Base-by-base conservation (phyloP, 2,113 vertebrate species). In the Dinomys branickii region DNA sequence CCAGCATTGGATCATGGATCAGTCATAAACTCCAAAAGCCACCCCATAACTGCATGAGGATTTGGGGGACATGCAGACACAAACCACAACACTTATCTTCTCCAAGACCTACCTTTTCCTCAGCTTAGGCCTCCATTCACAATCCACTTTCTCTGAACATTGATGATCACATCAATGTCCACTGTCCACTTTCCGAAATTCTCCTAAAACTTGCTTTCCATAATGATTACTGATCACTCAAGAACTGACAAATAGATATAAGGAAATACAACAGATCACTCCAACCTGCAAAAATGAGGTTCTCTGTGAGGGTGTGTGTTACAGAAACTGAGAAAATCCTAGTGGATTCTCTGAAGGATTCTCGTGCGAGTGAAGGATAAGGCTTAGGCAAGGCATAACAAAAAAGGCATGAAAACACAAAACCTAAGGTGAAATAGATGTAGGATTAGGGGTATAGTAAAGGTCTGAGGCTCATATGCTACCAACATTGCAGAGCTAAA, bases 281-380 rank as follows among this genome's bases (percentile, higher is more conserved):
- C 52, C 85, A n/a, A 78, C 30, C 24, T 95, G n/a, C 38, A 93
- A 56, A 58, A 24, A 92, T 88, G 44, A 91, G 54, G 65, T 73
- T 52, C 91, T 88, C 88, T 41, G 11, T 35, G 58, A 82, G 41
- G 28, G 33, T n/a, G 6, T 17, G 30, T 83, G 58, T 35, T 91
- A 88, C 6, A 91, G 65, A 94, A 96, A 97, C 65, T 73, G 22
- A 82, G 33, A 50, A 35, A 88, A 78, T 80, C 69, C 82, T 94
- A 91, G 58, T 54, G n/a, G 75, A 75, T 44, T 86, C 38, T 91
- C 30, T 63, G 28, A 80, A 90, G 8, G 22, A 71, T 71, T 86
- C 16, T 52, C 93, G 26, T 24, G 20, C 87, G 69, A 13, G 28
- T 20, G 44, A 84, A 73, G 22, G n/a, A 0, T 28, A 5, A 92